Evolutionary conservation across 2,797 vertebrate species (phyloP), one percentile per base, ranked within the genome.

Genomic region (Spinus olivaceus): DNA sequence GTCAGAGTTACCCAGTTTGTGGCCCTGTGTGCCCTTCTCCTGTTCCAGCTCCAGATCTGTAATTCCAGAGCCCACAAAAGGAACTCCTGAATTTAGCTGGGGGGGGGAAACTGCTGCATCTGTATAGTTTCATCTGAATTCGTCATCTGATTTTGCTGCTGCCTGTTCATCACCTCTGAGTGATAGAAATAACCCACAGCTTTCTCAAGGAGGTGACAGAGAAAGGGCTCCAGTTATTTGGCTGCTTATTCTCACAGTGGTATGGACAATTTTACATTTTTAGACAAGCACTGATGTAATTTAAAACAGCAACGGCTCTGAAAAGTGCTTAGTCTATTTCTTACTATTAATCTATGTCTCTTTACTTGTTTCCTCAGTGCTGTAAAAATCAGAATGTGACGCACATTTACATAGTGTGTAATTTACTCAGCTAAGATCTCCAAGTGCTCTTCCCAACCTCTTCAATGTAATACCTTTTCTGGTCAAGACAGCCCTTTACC

Each of bases 181-280:
- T 94, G 89, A 71, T n/a, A 88, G 94, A 96, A 96, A 94, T 94
- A 94, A 95, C 80, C 82, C 64, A 54, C 73, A 91, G 92, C 82
- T 93, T 88, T 95, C 88, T 91, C 71, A 37, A 70, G 85, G 70
- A 96, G 94, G 77, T 87, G 90, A 61, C 44, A 6, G 88, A 81
- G 50, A 77, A 94, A 91, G 56, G 46, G 88, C 81, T 92, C 88
- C 89, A 92, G 91, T 74, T 94, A 86, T 71, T 71, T 81, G 66
- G 9, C 25, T 81, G 18, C 35, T 60, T 94, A 83, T 66, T 93
- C 51, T 63, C 69, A 73, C 82, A 81, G 80, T 65, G 49, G 59
- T 53, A 41, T 81, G 37, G 25, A 56, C 27, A 10, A 41, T 74
- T 71, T 88, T 86, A 61, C 33, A 84, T 88, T 86, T 92, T 93